Conservation (phyloP, 1,140 invertebrate genomes). For the Macrocentrus cingulum region DNA sequence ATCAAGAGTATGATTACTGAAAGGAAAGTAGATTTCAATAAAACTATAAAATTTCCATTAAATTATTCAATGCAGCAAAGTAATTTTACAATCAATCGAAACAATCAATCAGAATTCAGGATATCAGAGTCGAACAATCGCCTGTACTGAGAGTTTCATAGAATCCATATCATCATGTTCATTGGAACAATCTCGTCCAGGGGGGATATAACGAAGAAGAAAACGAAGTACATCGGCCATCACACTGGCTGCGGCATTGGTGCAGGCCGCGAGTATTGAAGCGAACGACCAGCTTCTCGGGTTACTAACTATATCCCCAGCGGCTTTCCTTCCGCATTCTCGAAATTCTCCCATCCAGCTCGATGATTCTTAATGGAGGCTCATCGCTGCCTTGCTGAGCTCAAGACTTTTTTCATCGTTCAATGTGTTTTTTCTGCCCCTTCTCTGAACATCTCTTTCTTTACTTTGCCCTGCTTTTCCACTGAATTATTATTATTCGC, state of each 20-base stretch:
- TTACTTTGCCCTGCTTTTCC: background rate
- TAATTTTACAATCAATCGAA: too few species aligned
- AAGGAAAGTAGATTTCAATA: too few species aligned
- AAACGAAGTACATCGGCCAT: constrained; percentile 30
- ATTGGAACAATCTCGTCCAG: background rate
- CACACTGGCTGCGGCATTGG: constrained; percentile 34
- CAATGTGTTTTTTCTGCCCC: background rate
- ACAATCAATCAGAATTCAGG: too few species aligned
- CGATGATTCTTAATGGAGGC: constrained; percentile 43
- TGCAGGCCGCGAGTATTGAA: constrained; percentile 38
- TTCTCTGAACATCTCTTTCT: background rate
- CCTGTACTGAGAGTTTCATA: too few species aligned
- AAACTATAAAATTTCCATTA: too few species aligned
- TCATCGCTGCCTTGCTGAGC: background rate
- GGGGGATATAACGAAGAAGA: background rate
- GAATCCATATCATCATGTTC: too few species aligned
- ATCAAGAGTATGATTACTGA: too few species aligned
- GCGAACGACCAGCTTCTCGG: constrained; percentile 42
- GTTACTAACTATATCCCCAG: constrained; percentile 42
- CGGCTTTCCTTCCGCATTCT: constrained; percentile 53
- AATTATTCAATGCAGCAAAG: too few species aligned
- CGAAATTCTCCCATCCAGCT: constrained; percentile 37
- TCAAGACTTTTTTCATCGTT: background rate
- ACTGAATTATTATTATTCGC: too few species aligned
- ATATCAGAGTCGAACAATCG: too few species aligned